These are phyloP conservation scores for Menura novaehollandiae DNA, from an alignment of 2,113 vertebrate species.

Conservation along the genomic window DNA sequence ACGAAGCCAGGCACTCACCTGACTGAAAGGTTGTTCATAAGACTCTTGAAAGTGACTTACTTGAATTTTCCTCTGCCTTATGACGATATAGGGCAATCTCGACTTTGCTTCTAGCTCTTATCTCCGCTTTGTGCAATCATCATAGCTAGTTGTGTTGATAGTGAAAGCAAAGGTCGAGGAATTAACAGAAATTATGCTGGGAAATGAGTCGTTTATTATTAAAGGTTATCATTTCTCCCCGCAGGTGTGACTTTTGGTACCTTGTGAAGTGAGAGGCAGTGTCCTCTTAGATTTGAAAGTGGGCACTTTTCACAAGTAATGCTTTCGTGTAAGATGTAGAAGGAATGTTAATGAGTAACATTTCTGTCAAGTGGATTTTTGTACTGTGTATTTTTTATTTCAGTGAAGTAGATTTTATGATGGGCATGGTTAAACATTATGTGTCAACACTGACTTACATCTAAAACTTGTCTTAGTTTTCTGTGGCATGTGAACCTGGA, in stretches of 20 bases:
- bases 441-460: not conserved
- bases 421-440: not conserved
- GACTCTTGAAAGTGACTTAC: not conserved
- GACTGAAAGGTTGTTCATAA: not conserved
- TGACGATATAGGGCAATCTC: not conserved
- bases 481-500: not conserved
- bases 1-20: not conserved
- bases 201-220: not conserved
- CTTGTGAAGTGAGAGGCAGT: not conserved
- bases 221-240: not conserved
- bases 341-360: slow-evolving; percentile 18
- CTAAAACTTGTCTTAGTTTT: not conserved
- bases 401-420: slow-evolving; percentile 11
- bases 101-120: not conserved
- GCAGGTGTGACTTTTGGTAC: not conserved
- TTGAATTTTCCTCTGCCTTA: not conserved
- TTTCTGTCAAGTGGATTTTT: not conserved
- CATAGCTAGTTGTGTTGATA: not conserved
- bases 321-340: not conserved
- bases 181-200: not conserved
- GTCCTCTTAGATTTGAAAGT: not conserved
- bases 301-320: not conserved
- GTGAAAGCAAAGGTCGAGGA: not conserved
- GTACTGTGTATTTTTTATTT: not conserved
- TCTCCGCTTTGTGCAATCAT: not conserved